phyloP scores from a whole-genome alignment of 2,888 invertebrate genomes.

The Physocephala rufipes region DNA sequence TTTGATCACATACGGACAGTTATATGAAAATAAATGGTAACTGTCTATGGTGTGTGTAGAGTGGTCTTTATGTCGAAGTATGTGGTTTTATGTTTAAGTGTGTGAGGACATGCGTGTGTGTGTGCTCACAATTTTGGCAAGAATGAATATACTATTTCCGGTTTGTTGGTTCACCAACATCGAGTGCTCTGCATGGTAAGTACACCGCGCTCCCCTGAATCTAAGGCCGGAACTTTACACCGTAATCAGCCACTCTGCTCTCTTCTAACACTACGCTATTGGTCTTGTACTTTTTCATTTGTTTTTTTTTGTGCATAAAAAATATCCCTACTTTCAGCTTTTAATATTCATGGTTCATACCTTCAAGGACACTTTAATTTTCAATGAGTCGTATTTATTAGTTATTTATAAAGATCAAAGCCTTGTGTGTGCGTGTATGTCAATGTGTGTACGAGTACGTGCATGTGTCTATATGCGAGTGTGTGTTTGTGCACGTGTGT shows the following conservation, averaged over 20 bases:
- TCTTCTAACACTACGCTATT: not conserved
- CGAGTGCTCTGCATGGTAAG: conserved; percentile 10
- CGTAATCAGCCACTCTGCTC: too few species aligned
- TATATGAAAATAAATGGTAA: not conserved
- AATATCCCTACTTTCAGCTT: not conserved
- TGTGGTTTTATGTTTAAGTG: conserved; percentile 12
- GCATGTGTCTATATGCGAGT: not conserved
- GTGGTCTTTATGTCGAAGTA: not conserved
- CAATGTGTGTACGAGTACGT: not conserved
- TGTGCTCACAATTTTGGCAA: conserved; percentile 29
- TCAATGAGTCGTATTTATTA: conserved; percentile 26
- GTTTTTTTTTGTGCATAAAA: not conserved
- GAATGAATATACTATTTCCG: conserved; percentile 34
- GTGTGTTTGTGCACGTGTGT: not conserved
- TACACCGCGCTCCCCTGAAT: not conserved
- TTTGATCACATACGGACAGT: not conserved
- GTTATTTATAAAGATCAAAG: conserved; percentile 24
- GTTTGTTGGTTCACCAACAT: conserved; percentile 33
- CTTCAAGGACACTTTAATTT: conserved; percentile 16
- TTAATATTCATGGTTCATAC: not conserved
- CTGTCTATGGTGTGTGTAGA: not conserved
- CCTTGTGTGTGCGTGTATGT: conserved; percentile 2
- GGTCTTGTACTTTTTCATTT: not conserved
- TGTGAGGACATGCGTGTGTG: conserved; percentile 16
- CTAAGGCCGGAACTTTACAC: not conserved